Conservation (phyloP, 2,113 vertebrate species). For the Nicator chloris region DNA sequence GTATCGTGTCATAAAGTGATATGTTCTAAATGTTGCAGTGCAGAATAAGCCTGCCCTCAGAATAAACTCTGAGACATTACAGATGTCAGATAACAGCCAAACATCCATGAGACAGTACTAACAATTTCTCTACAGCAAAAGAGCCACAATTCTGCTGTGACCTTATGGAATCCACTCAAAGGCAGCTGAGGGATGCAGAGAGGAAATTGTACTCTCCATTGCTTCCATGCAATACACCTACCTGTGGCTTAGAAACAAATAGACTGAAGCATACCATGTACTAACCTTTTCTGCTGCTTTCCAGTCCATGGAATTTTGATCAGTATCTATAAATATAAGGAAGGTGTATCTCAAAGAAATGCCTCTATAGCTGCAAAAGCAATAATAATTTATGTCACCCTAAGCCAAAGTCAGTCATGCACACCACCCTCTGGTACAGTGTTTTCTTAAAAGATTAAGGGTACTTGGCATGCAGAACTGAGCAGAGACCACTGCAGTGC, state of each 20-base stretch:
- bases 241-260: neutral
- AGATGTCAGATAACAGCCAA: neutral
- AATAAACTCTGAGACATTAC: neutral
- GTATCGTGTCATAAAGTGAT: neutral
- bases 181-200: neutral
- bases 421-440: neutral
- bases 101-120: neutral
- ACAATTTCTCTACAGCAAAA: neutral
- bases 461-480: neutral
- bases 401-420: conserved; percentile 2
- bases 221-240: neutral
- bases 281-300: neutral
- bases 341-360: neutral
- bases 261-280: neutral
- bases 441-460: neutral
- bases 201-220: neutral
- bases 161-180: neutral
- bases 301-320: neutral
- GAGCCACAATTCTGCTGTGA: neutral
- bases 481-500: neutral
- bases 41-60: neutral
- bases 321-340: neutral
- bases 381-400: neutral
- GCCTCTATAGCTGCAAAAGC: neutral
- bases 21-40: neutral